Percentiles rank a stretch among this genome's conserved stretches.
These are phyloP conservation scores for Oligia strigilis DNA, from an alignment of 2,888 invertebrate species.

Conservation along the genomic window DNA sequence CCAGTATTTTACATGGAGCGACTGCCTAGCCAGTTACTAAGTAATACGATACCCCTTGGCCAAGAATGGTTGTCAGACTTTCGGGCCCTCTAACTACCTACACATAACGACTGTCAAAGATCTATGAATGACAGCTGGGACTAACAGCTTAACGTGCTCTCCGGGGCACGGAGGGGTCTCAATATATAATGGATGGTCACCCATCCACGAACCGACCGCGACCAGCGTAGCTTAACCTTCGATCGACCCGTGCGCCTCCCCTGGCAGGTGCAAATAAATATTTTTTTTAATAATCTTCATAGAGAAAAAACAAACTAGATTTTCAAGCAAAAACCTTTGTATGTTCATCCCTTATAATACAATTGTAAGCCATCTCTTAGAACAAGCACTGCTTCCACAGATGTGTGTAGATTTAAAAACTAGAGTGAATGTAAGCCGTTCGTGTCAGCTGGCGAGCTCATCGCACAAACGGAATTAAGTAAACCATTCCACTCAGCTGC, in stretches of 20 bases:
- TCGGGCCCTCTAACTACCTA: background rate
- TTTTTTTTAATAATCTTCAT: no score
- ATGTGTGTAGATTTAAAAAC: constrained; percentile 49
- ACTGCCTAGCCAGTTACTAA: no score
- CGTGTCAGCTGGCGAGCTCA: constrained; percentile 45
- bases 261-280: background rate
- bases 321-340: background rate
- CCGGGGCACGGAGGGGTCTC: background rate
- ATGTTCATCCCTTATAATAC: background rate
- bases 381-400: background rate
- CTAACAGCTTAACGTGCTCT: background rate
- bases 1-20: no score
- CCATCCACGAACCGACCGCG: background rate
- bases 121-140: background rate
- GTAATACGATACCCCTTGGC: background rate
- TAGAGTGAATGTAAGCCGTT: constrained; percentile 18
- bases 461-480: constrained; percentile 49
- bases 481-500: constrained; percentile 56
- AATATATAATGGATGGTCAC: background rate
- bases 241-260: no score
- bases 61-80: background rate
- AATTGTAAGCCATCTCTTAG: constrained; percentile 6
- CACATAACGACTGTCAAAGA: background rate
- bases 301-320: background rate
- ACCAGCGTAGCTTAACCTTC: background rate